These are phyloP conservation scores for Calephelis nemesis DNA, from an alignment of 1,140 invertebrate genomes.

Conservation along the genomic window DNA sequence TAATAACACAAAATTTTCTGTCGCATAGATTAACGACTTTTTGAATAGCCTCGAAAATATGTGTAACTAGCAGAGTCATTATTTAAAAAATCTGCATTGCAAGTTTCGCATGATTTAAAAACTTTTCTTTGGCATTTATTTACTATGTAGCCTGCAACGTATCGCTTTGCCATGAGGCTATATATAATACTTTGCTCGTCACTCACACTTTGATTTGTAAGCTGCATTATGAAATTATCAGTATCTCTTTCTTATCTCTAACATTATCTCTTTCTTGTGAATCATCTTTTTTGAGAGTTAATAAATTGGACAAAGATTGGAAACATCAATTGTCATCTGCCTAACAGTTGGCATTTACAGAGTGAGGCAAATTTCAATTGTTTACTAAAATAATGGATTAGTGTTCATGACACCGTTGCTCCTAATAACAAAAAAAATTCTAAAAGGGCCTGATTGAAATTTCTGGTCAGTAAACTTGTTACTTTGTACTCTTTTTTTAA, in stretches of 20 bases:
- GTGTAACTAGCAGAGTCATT: conserved; percentile 1
- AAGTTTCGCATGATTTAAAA: conserved; percentile 1
- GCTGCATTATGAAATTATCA: not conserved
- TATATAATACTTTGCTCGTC: not conserved
- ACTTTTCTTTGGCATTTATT: conserved; percentile 3
- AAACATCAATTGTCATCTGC: conserved; percentile 26
- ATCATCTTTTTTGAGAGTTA: not conserved
- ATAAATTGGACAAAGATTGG: not conserved
- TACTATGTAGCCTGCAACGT: not conserved
- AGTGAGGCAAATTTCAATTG: conserved; percentile 31
- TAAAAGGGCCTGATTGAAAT: conserved; percentile 37
- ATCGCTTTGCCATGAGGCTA: not conserved
- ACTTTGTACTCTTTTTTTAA: conserved; percentile 26
- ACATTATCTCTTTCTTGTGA: not conserved
- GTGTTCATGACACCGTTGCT: conserved; percentile 32
- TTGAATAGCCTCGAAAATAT: not conserved
- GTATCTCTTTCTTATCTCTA: not conserved
- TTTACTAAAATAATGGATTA: conserved; percentile 28
- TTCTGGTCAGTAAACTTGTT: conserved; percentile 30
- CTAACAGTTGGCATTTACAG: conserved; percentile 29
- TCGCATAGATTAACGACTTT: conserved; percentile 13
- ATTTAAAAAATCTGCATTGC: not conserved
- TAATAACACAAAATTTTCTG: not conserved
- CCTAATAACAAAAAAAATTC: conserved; percentile 36
- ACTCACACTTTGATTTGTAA: not conserved